These are phyloP conservation scores for Danaus plexippus DNA, from an alignment of 1,140 invertebrate species.

Conservation along the genomic window DNA sequence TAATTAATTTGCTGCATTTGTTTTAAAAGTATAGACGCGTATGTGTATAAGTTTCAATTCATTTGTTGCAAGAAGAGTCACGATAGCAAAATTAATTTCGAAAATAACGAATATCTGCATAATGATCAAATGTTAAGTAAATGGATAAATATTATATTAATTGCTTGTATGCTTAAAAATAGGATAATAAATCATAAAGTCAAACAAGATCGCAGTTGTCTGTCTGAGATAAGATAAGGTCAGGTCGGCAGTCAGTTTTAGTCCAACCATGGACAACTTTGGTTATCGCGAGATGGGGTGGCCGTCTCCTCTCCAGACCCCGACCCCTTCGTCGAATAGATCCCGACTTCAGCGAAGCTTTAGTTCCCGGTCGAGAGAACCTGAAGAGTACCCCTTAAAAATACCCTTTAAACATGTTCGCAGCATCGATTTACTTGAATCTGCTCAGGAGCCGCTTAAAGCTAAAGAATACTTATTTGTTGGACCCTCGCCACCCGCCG, in stretches of 20 bases:
- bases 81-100: no score
- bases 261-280: slow-evolving; percentile 54
- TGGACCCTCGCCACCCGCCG: slow-evolving; percentile 75
- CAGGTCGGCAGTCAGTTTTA: slow-evolving; percentile 25
- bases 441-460: slow-evolving; percentile 44
- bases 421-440: slow-evolving; percentile 56
- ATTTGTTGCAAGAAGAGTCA: no score
- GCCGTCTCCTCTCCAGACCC: slow-evolving; percentile 49
- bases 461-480: slow-evolving; percentile 74
- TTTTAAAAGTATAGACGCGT: no score
- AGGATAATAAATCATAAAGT: slow-evolving; percentile 51
- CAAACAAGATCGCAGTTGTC: slow-evolving; percentile 41
- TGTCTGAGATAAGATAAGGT: slow-evolving; percentile 54
- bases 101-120: no score
- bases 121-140: no score
- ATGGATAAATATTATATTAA: slow-evolving; percentile 13
- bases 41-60: no score
- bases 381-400: slow-evolving; percentile 56
- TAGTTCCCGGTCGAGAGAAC: slow-evolving; percentile 42
- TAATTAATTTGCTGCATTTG: no score
- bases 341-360: slow-evolving; percentile 37
- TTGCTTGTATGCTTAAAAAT: slow-evolving; percentile 50
- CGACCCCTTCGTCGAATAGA: slow-evolving; percentile 33
- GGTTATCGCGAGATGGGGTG: slow-evolving; percentile 65
- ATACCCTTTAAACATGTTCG: slow-evolving; percentile 46